Conservation (phyloP, 37 sponge, comb jelly and placozoan genomes). For the Chondrilla cf. caribensis region DNA sequence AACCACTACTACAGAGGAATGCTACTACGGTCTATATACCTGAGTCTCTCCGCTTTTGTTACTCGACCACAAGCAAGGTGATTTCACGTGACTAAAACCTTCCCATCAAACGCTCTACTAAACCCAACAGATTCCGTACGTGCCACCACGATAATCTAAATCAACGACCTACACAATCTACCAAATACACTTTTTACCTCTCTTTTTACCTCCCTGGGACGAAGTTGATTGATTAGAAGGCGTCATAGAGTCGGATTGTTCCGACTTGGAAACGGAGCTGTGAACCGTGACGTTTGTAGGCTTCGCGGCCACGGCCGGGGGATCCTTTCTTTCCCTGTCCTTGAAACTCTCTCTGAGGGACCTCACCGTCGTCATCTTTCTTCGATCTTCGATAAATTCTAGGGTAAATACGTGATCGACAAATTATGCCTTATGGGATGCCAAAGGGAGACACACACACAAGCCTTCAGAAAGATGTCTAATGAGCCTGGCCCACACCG, state of each 20-base stretch:
- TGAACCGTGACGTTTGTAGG: conserved; percentile 26
- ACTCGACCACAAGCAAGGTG: background rate
- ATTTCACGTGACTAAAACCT: background rate
- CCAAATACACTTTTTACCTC: background rate
- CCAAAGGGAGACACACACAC: too few relatives aligned
- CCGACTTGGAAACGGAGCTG: background rate
- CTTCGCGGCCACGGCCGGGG: conserved; percentile 14
- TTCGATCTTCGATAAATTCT: background rate
- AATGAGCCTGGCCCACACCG: background rate
- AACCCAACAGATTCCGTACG: background rate
- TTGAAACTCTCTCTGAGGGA: conserved; percentile 11
- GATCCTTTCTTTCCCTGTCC: background rate
- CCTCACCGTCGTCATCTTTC: background rate
- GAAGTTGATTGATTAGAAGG: background rate
- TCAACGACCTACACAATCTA: background rate
- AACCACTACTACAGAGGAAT: too few relatives aligned
- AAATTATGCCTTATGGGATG: too few relatives aligned
- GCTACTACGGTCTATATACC: too few relatives aligned
- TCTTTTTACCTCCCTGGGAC: background rate
- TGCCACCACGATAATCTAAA: background rate
- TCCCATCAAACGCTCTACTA: background rate
- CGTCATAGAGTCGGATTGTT: background rate
- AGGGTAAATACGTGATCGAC: background rate
- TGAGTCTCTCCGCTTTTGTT: background rate
- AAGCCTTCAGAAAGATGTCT: background rate